Evolutionary conservation across 2,113 vertebrate genomes (phyloP), one percentile per base, ranked within the genome.

Genomic region (Pardalotus punctatus): DNA sequence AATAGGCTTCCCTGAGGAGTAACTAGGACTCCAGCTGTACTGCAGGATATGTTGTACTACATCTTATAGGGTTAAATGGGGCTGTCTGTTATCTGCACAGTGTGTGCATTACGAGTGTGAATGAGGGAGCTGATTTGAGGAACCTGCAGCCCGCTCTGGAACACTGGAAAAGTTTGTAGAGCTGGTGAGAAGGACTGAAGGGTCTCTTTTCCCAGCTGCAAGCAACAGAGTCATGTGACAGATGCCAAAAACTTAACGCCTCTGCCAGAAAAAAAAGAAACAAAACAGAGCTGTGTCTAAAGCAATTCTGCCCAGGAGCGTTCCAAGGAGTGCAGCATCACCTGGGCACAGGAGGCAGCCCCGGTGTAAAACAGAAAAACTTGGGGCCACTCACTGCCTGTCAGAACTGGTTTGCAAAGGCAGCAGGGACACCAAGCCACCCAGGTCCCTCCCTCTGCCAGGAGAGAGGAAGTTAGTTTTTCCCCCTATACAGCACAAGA

Each of bases 1-100:
- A 90, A 86, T 45, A 78, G 71, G 42, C 81, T 92, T 96, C 93
- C 81, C 93, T 54, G 66, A 90, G 90, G 87, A 95, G 74, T 82
- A 69, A 89, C 87, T 79, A 70, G 86, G 78, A 20, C 87, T 94
- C 62, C 74, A 82, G 87, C 81, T 87, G 90, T 61, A 90, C 36
- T 47, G 84, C 70, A 17, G 62, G 50, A n/a, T 60, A 18, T 1
- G 54, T 2, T 45, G 36, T 11, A 36, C 29, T 18, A 43, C 66
- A 54, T 38, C 35, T 76, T 81, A 62, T 11, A 86, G 94, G 90
- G 95, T 96, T 94, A 95, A 95, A 80, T 7, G 18, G 53, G 66
- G 61, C 91, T 90, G 86, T 7, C 73, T 89, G 60, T 66, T 79
- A 69, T 35, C 91, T 60, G 62, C 77, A 89, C 66, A 25, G 17